Base-by-base conservation (phyloP, 2,888 invertebrate species). In the Chymomyza fuscimana region DNA sequence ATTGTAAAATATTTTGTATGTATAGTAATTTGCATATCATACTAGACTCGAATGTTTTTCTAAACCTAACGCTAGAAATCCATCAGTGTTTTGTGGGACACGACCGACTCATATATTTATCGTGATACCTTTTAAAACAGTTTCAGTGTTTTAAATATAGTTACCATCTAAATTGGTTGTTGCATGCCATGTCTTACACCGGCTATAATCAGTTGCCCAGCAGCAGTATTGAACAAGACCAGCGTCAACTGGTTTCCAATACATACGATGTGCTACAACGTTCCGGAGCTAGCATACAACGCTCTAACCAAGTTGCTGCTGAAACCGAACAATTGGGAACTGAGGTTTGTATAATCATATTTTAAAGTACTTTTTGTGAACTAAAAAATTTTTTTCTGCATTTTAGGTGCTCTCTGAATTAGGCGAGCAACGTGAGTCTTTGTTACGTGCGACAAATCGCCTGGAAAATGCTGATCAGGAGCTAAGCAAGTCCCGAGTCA, bases 281-380 rank as follows among this genome's bases (percentile, higher is more conserved):
- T 63, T 94, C 95, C 0, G 93, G 94, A 0, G 93, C 94, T 70
- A 95, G 95, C 77, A 92, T 96, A 10, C 93, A 93, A 1, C 93
- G 96, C 67, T 95, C 96, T 0, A 95, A 95, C 78, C 94, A 94
- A 86, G 93, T 96, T 60, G 95, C 96, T 0, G 93, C 95, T 4
- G 96, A 97, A 92, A 96, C 96, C 0, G 97, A 97, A 91, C 93
- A 94, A 84, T 94, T 97, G 76, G 97, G 96, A 6, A 94, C 94
- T 0, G 95, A 95, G 89, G 92, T 92, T 63, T 62, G 67, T 54
- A 46, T 58, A 58, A 0, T 15, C 5, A 16, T 9, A 59, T n/a
- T 22, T 15, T 46, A 10, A 9, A 10, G n/a, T 32, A 54, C 19
- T 56, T 5, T 9, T 19, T 12, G 29, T 25, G 60, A 10, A 54